Conservation (phyloP, 2,113 vertebrate species). For the Axis porcinus region DNA sequence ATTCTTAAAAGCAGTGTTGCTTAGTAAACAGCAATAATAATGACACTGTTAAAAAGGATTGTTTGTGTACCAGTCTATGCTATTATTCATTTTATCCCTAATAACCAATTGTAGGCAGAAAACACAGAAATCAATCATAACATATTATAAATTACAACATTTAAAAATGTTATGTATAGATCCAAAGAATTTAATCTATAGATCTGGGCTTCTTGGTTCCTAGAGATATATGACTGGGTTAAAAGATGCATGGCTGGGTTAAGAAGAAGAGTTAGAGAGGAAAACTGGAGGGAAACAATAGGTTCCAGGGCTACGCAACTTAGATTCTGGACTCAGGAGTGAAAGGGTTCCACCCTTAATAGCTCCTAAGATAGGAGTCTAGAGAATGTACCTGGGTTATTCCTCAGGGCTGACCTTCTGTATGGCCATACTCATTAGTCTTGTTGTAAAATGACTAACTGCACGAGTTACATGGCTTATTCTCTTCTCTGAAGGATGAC, state of each 20-base stretch:
- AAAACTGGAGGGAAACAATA: neutral
- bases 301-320: accelerated
- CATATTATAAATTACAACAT: neutral
- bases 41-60: neutral
- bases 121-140: neutral
- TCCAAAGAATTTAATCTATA: neutral
- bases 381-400: neutral
- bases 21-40: neutral
- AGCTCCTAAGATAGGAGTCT: neutral
- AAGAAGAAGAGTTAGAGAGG: neutral
- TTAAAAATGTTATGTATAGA: neutral
- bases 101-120: neutral
- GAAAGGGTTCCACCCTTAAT: neutral
- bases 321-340: neutral
- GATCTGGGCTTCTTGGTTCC: neutral
- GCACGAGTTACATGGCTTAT: neutral
- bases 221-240: neutral
- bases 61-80: neutral
- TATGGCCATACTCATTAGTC: neutral
- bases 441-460: neutral
- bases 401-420: neutral
- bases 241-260: neutral
- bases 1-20: neutral
- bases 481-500: neutral
- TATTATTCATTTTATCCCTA: neutral